phyloP scores from a whole-genome alignment of 2,888 invertebrate genomes.

The Chironomus riparius region DNA sequence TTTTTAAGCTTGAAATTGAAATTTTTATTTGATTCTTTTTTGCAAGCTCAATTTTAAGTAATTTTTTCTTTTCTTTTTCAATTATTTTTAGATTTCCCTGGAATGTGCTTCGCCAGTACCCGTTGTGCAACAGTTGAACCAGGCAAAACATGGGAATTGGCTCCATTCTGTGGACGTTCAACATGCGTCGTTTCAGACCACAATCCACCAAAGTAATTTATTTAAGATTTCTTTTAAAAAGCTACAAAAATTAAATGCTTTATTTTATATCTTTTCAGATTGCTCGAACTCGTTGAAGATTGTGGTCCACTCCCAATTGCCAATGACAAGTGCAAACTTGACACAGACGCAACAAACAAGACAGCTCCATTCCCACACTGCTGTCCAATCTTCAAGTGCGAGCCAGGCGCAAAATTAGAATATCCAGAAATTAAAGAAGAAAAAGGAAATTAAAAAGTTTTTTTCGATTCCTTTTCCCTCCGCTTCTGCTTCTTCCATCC shows the following conservation, averaged over 20 bases:
- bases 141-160: slow-evolving; percentile 73
- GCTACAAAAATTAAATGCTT: not conserved
- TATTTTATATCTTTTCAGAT: slow-evolving; percentile 40
- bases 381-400: slow-evolving; percentile 76
- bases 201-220: slow-evolving; percentile 48
- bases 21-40: not conserved
- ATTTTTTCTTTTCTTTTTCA: slow-evolving; percentile 3
- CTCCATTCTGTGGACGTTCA: slow-evolving; percentile 85
- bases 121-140: slow-evolving; percentile 81
- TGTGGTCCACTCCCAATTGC: slow-evolving; percentile 81
- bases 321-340: slow-evolving; percentile 81
- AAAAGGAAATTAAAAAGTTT: slow-evolving; percentile 31
- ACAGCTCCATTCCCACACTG: slow-evolving; percentile 80
- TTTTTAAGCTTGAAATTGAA: not conserved
- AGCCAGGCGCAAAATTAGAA: slow-evolving; percentile 73
- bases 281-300: slow-evolving; percentile 78
- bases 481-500: not conserved
- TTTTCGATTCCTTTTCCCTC: not conserved
- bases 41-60: not conserved
- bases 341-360: slow-evolving; percentile 77
- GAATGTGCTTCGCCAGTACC: slow-evolving; percentile 84
- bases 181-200: slow-evolving; percentile 76
- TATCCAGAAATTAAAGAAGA: slow-evolving; percentile 66
- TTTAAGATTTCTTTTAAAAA: not conserved
- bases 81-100: slow-evolving; percentile 62